Evolutionary conservation across 1,140 invertebrate genomes (phyloP).

Genomic region (Hyles vespertilio): DNA sequence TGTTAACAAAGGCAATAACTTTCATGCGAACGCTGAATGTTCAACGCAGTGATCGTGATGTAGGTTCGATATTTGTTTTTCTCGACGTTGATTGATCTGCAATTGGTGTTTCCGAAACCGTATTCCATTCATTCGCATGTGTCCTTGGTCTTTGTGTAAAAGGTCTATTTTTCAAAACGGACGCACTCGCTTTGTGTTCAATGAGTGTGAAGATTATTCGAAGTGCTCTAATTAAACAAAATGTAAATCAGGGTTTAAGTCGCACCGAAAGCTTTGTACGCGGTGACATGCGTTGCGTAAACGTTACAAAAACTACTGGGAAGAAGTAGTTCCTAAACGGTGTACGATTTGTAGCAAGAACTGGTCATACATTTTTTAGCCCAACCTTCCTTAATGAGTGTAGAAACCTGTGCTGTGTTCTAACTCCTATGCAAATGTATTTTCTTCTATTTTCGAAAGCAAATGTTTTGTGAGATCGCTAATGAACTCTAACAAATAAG

Average conservation of each 20-base stretch:
- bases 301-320: background rate
- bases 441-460: conserved; percentile 35
- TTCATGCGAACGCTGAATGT: conserved; percentile 8
- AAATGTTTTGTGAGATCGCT: conserved; percentile 26
- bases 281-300: too few species aligned
- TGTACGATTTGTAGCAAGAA: conserved; percentile 13
- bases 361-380: conserved; percentile 12
- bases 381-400: conserved; percentile 28
- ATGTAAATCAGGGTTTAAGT: too few species aligned
- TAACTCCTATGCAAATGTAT: conserved; percentile 33
- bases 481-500: conserved; percentile 20
- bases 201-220: too few species aligned
- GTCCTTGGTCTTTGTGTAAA: too few species aligned
- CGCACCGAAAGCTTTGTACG: too few species aligned
- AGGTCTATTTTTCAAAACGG: too few species aligned
- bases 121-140: too few species aligned
- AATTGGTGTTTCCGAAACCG: too few species aligned
- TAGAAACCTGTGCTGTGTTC: conserved; percentile 19
- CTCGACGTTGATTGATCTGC: too few species aligned
- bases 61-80: conserved; percentile 8
- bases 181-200: too few species aligned
- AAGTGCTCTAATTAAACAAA: too few species aligned
- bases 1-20: conserved; percentile 40
- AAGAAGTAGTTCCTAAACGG: conserved; percentile 15
- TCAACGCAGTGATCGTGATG: conserved; percentile 11